Evolutionary conservation across 2,888 invertebrate genomes (phyloP), one percentile per base, ranked within the genome.

Genomic region (Drymonia ruficornis): DNA sequence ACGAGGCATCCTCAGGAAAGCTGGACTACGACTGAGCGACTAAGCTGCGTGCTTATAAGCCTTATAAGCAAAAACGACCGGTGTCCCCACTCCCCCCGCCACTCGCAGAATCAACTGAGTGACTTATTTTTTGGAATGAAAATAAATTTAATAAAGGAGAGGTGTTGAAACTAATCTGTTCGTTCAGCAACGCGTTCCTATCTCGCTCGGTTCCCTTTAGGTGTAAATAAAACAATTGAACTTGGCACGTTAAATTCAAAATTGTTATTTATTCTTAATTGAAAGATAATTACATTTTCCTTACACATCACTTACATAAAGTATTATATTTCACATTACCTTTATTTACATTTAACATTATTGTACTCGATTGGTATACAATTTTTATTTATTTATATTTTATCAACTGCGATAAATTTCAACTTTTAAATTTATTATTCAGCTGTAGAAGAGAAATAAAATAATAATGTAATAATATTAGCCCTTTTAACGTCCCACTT

Each of bases 241-340:
- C 80, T 91, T 91, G 91, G 91, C 91, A 91, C 91, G 81, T 91
- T 90, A 84, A 91, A 87, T 91, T 91, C 85, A 89, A 91, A 91
- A 89, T 85, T 74, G 78, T 86, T 81, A 81, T 91, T 90, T 91
- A 90, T 90, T 83, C 83, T 81, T 84, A 83, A 78, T 71, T 74
- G 70, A 70, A 84, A 84, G 76, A 70, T 88, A 85, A 84, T 88
- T 88, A 87, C 81, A 86, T 73, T 74, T 56, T 70, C 67, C 73
- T 77, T 80, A 78, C 63, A 78, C 63, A 64, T 76, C 52, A 72
- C 72, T 83, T 81, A 76, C n/a, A n/a, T 36, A 70, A 70, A 76
- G 81, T 86, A 86, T 84, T 81, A 81, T 86, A 87, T 84, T 82
- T 85, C 82, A 87, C 83, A 87, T 73, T 62, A 69, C 65, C 77